phyloP scores from a whole-genome alignment of 2,888 invertebrate genomes.

The Caenorhabditis drosophilae region DNA sequence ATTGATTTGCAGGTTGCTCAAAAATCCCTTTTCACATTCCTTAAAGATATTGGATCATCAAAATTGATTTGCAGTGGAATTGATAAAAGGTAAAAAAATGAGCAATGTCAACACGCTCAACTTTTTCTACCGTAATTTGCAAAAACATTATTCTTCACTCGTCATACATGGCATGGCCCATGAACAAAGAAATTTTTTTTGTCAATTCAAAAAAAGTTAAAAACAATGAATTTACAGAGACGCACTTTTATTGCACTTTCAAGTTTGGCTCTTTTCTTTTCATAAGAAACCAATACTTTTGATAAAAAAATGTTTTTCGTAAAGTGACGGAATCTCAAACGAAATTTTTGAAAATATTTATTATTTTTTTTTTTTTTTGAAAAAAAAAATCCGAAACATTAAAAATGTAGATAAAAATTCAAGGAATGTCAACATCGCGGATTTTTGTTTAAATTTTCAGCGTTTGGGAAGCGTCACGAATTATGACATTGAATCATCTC shows the following conservation, averaged over 20 bases:
- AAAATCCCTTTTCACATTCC: slow-evolving; percentile 8
- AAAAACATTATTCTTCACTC: slow-evolving; percentile 5
- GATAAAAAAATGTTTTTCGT: background rate
- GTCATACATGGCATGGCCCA: too few species aligned
- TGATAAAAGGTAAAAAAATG: slow-evolving; percentile 21
- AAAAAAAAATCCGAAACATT: too few species aligned
- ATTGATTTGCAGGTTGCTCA: too few species aligned
- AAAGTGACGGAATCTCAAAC: background rate
- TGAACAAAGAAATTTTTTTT: too few species aligned
- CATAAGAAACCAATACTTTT: slow-evolving; percentile 5
- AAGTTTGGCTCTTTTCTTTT: slow-evolving; percentile 7
- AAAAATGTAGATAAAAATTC: slow-evolving; percentile 5
- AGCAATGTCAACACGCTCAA: background rate
- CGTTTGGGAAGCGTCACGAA: slow-evolving; percentile 65
- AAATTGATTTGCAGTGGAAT: slow-evolving; percentile 27
- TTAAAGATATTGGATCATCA: slow-evolving; percentile 18
- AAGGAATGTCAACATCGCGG: slow-evolving; percentile 16
- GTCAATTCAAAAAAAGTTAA: too few species aligned
- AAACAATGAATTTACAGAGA: background rate
- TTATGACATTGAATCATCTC: slow-evolving; percentile 61
- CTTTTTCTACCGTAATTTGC: too few species aligned
- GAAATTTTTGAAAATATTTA: background rate
- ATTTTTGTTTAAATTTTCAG: slow-evolving; percentile 36
- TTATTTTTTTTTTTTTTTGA: slow-evolving; percentile 1
- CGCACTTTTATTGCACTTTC: background rate